Conservation (phyloP, 2,113 vertebrate genomes). For the Thamnophis sirtalis region DNA sequence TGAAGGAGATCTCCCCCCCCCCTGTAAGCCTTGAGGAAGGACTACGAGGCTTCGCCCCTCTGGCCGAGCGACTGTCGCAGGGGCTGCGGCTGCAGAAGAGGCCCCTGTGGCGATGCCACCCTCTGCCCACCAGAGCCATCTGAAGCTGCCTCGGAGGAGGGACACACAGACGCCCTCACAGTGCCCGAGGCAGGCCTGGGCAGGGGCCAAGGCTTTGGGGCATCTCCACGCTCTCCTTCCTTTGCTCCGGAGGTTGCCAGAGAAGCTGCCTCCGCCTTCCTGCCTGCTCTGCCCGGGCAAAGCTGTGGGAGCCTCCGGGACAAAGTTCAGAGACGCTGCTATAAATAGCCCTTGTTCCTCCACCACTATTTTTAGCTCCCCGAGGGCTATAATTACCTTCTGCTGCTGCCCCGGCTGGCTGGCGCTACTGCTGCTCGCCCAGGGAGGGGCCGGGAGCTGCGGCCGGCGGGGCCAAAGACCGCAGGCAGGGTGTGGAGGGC, state of each 20-base stretch:
- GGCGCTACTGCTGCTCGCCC: background rate
- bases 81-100: background rate
- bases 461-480: background rate
- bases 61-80: background rate
- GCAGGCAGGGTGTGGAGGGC: background rate
- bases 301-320: background rate
- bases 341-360: constrained; percentile 32
- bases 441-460: background rate
- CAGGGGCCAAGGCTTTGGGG: background rate
- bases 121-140: no score
- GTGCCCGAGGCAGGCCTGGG: background rate
- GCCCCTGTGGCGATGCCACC: background rate
- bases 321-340: background rate
- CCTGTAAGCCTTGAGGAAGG: no score
- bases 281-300: background rate
- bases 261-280: background rate
- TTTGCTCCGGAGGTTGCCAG: background rate
- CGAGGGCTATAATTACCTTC: constrained; percentile 4
- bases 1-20: no score
- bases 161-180: no score
- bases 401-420: background rate
- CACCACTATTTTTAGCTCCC: constrained; percentile 20
- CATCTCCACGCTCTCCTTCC: background rate
- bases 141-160: no score
- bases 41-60: background rate